Evolutionary conservation across 2,113 vertebrate genomes (phyloP).

Genomic region (Phyllostomus discolor): DNA sequence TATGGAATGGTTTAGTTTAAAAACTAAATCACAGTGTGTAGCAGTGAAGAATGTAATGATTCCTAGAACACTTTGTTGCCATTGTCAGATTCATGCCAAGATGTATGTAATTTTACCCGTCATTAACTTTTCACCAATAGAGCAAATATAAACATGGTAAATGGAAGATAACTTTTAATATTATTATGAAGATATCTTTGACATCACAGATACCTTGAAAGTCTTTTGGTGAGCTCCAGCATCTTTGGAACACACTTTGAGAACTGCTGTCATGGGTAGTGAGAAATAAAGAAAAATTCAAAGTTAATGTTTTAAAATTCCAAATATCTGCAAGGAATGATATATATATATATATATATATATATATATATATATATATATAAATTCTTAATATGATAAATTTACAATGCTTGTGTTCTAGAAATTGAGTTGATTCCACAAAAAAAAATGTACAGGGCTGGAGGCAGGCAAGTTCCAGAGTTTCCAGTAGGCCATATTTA

Average conservation of each 20-base stretch:
- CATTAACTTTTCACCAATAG: background rate
- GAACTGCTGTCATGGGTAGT: background rate
- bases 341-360: background rate
- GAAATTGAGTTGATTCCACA: background rate
- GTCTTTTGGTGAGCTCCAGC: accelerated
- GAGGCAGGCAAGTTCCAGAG: background rate
- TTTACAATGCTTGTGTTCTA: background rate
- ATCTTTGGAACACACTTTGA: background rate
- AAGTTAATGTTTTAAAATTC: background rate
- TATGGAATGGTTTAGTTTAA: background rate
- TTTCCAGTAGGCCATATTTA: background rate
- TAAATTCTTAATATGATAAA: background rate
- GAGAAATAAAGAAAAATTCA: background rate
- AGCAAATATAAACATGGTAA: background rate
- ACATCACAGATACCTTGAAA: background rate
- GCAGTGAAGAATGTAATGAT: background rate
- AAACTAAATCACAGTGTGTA: background rate
- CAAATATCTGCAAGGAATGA: background rate
- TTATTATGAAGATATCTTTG: background rate
- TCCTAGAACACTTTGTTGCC: background rate
- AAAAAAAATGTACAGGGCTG: background rate
- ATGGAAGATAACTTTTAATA: background rate
- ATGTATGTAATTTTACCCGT: background rate
- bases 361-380: background rate
- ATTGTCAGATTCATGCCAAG: background rate